Conservation (phyloP, 2,113 vertebrate species). For the Rhinopomastus cyanomelas region DNA sequence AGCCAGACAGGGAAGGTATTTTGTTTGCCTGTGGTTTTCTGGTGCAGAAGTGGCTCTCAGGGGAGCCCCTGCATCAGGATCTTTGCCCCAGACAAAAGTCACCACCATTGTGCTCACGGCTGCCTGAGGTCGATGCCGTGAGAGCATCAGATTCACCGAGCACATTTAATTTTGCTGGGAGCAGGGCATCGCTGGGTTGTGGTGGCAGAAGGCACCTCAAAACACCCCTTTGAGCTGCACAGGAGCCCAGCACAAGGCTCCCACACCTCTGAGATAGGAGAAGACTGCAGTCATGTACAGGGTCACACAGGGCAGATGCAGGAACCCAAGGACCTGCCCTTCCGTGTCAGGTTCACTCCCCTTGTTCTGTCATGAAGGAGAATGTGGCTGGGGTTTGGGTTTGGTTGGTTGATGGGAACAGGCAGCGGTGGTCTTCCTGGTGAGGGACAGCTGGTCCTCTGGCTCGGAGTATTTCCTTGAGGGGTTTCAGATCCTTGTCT, state of each 20-base stretch:
- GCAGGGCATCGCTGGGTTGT: not conserved
- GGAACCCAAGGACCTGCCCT: not conserved
- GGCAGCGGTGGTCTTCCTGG: not conserved
- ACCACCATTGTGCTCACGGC: not conserved
- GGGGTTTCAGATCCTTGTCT: not conserved
- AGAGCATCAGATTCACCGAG: not conserved
- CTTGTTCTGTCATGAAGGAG: not conserved
- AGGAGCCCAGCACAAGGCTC: not conserved
- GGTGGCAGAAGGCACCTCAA: not conserved
- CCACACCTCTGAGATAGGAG: not conserved
- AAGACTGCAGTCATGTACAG: not conserved
- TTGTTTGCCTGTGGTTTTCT: not conserved
- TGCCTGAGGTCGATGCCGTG: not conserved
- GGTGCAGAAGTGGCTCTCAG: not conserved
- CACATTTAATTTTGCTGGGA: not conserved
- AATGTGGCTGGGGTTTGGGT: not conserved
- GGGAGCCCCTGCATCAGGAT: not conserved
- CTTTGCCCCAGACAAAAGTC: not conserved
- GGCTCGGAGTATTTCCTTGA: not conserved
- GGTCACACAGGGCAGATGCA: not conserved
- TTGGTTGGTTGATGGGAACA: no score
- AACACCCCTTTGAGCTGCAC: not conserved
- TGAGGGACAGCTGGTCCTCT: not conserved
- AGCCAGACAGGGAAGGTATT: not conserved
- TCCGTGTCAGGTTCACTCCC: fast-evolving